Conservation (phyloP, 1,140 invertebrate species). For the Drosophila repletoides region DNA sequence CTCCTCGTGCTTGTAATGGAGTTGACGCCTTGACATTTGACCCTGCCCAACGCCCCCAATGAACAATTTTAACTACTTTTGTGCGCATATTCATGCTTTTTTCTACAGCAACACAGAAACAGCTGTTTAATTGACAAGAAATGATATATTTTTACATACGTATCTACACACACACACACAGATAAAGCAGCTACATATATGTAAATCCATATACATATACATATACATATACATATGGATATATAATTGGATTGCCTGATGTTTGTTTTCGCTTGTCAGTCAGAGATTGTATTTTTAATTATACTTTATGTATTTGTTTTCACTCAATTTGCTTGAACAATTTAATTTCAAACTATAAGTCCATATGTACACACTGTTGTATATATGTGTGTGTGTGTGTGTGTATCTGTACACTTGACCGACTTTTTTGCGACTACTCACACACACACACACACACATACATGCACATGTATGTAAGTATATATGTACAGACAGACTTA, state of each 20-base stretch:
- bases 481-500: too few species aligned
- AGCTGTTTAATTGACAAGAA: slow-evolving; percentile 48
- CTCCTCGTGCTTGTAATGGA: slow-evolving; percentile 10
- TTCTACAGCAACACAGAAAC: slow-evolving; percentile 41
- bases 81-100: too few species aligned
- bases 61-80: too few species aligned
- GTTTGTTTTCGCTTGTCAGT: slow-evolving; percentile 36
- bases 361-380: slow-evolving; percentile 39
- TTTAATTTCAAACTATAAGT: slow-evolving; percentile 61
- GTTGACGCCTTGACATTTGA: slow-evolving; percentile 20
- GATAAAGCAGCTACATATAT: background rate
- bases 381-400: background rate
- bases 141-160: too few species aligned
- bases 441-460: slow-evolving; percentile 31
- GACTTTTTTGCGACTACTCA: slow-evolving; percentile 39
- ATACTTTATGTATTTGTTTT: slow-evolving; percentile 69
- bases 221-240: background rate
- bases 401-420: slow-evolving; percentile 51
- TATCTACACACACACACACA: too few species aligned
- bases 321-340: slow-evolving; percentile 66
- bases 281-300: slow-evolving; percentile 55
- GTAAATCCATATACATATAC: background rate
- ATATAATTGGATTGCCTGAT: slow-evolving; percentile 12
- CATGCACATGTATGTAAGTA: background rate
- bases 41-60: slow-evolving; percentile 17